These are phyloP conservation scores for Myiotriccus ornatus DNA, from an alignment of 2,797 vertebrate genomes.

Conservation along the genomic window DNA sequence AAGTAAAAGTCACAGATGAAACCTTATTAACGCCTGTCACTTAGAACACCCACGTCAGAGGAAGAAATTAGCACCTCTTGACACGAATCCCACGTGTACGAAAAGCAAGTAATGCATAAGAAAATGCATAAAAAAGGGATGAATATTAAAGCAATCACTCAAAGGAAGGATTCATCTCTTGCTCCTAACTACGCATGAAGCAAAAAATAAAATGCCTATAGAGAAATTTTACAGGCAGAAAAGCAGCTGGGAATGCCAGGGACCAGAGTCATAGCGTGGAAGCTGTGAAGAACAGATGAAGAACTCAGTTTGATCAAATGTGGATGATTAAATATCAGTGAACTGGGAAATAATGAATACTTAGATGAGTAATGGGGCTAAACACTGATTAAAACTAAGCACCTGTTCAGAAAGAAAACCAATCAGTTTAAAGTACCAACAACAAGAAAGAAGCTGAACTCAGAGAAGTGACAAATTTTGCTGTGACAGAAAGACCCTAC, in stretches of 20 bases:
- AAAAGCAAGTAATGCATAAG: slow-evolving; percentile 5
- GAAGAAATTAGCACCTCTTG: slow-evolving; percentile 61
- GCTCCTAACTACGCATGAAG: not conserved
- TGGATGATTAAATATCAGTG: not conserved
- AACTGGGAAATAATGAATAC: slow-evolving; percentile 36
- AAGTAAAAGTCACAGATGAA: slow-evolving; percentile 59
- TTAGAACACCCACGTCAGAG: slow-evolving; percentile 30
- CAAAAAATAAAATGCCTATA: slow-evolving; percentile 22
- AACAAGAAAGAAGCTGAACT: not conserved
- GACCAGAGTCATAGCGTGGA: slow-evolving; percentile 11
- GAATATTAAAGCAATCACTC: slow-evolving; percentile 58
- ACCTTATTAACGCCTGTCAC: slow-evolving; percentile 40
- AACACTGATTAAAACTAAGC: slow-evolving; percentile 8
- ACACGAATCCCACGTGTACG: slow-evolving; percentile 27
- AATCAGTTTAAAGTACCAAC: not conserved
- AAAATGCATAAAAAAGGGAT: slow-evolving; percentile 17
- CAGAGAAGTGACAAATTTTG: not conserved
- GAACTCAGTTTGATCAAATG: slow-evolving; percentile 2
- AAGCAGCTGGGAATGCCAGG: not conserved
- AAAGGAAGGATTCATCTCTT: slow-evolving; percentile 15
- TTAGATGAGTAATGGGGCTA: slow-evolving; percentile 20
- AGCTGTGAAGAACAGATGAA: slow-evolving; percentile 33
- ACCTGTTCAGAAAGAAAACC: not conserved
- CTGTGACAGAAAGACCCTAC: not conserved
- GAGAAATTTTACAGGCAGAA: slow-evolving; percentile 15